phyloP scores from a whole-genome alignment of 2,888 invertebrate species.

The Platycheirus albimanus region DNA sequence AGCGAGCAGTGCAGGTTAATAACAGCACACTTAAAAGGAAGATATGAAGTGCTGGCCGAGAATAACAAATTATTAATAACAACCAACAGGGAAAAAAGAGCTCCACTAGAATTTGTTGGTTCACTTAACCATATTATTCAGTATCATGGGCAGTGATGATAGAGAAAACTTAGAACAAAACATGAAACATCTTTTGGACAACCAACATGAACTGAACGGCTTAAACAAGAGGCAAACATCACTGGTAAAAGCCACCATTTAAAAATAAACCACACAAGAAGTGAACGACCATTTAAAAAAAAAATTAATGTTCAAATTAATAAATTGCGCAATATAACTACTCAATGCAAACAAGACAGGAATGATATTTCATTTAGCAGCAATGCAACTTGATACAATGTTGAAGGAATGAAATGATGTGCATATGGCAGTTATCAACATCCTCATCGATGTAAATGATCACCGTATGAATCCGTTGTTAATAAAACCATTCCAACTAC shows the following conservation, averaged over 20 bases:
- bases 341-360: not conserved
- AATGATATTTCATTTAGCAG: not conserved
- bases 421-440: conserved; percentile 15
- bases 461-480: conserved; percentile 19
- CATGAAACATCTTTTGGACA: conserved; percentile 32
- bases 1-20: conserved; percentile 4
- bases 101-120: conserved; percentile 4
- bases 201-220: conserved; percentile 26
- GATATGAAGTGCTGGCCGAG: not conserved
- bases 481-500: conserved; percentile 9
- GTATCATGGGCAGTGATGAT: conserved; percentile 34
- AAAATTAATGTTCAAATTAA: not conserved
- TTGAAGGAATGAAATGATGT: not conserved
- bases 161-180: conserved; percentile 31
- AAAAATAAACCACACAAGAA: conserved; percentile 44
- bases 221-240: conserved; percentile 33
- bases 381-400: not conserved
- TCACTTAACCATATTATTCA: conserved; percentile 5
- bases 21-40: not conserved
- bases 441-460: conserved; percentile 43
- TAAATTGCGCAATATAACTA: not conserved
- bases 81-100: conserved; percentile 1
- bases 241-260: conserved; percentile 25
- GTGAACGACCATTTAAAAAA: conserved; percentile 22
- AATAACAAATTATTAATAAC: not conserved